Percentiles rank a stretch among this genome's conserved stretches.
Evolutionary conservation across 2,113 vertebrate species (phyloP).

Genomic region (Jacana jacana): DNA sequence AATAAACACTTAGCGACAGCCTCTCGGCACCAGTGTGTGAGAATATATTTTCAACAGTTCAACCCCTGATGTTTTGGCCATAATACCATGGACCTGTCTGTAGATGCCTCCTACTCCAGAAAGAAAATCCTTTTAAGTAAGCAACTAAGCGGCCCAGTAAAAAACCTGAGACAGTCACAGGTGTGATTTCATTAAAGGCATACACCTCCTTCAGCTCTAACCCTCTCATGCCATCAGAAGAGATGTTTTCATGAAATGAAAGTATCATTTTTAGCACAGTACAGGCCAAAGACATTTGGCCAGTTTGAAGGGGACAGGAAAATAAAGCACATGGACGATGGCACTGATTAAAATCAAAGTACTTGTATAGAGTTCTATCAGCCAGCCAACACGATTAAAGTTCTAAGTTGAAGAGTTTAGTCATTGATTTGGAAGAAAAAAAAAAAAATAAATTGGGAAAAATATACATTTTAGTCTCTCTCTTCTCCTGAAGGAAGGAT

Average conservation of each 20-base stretch:
- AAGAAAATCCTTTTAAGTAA: neutral
- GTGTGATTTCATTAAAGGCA: neutral
- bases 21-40: neutral
- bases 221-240: neutral
- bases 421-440: neutral
- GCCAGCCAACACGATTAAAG: neutral
- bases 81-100: neutral
- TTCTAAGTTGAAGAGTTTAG: neutral
- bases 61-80: neutral
- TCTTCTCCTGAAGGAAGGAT: neutral
- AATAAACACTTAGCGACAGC: conserved; percentile 16
- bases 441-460: neutral
- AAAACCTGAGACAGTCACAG: neutral
- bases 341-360: neutral
- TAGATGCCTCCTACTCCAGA: neutral
- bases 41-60: neutral
- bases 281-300: neutral
- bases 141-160: neutral
- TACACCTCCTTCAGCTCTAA: neutral
- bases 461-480: neutral
- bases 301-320: neutral
- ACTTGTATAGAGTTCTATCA: neutral
- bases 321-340: neutral
- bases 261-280: neutral
- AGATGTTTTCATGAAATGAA: neutral